Evolutionary conservation across 30 jellyfish, hydroid and myxozoan species (phyloP), one percentile per base, ranked within the genome.

Genomic region (Hydractinia echinata): DNA sequence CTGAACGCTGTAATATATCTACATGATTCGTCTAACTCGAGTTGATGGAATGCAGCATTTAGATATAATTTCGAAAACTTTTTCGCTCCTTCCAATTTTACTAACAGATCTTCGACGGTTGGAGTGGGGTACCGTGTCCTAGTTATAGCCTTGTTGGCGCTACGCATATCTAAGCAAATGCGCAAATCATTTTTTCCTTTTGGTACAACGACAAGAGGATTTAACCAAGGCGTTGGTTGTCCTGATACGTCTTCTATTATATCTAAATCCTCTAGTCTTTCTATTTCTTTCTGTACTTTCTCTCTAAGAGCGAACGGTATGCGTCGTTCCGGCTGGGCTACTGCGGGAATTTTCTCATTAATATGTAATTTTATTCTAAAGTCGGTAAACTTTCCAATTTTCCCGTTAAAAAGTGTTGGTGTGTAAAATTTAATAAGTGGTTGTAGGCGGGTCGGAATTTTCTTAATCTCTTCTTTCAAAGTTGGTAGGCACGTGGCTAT

Each of bases 71-170:
- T 67, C 50, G 78, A 13, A 20, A 67, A 67, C 14, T 67, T 10
- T 67, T 67, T 13, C 19, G 69, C 69, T 11, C 78, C 78, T 16
- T 15, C 1, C 21, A 67, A 67, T 67, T 67, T 67, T 21, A 15
- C 78, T 10, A 67, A 13, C n/a, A 71, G 81, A 71, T 71, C 70
- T 8, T 71, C 81, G 61, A 71, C 81, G 11, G 81, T 71, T 19
- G 81, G 81, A 60, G 81, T 71, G 61, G 67, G 81, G 68, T 71
- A 71, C n/a, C 68, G 71, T 20, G 78, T 67, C 11, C 78, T 15
- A 15, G 11, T 21, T 11, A 67, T 67, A 67, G 78, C 78, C 78
- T 20, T 13, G 21, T 67, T 67, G n/a, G 78, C 78, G 50, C 21
- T 67, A 11, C 78, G n/a, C 78, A 67, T 67, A 67, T 67, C 78